Evolutionary conservation across 2,888 invertebrate genomes (phyloP).

Genomic region (Thyatira batis): DNA sequence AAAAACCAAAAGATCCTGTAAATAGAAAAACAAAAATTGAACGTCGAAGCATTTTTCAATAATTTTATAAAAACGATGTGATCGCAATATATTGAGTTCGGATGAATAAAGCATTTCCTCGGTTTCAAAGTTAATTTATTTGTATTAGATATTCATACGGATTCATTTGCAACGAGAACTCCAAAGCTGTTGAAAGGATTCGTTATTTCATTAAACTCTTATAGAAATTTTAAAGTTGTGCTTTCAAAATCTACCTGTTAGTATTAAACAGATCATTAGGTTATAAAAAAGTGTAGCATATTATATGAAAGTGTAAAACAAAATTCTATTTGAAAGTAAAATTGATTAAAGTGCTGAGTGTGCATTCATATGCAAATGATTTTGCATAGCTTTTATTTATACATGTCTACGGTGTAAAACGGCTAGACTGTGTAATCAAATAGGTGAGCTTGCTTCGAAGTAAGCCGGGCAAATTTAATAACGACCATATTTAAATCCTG

Average conservation of each 20-base stretch:
- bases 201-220: conserved; percentile 10
- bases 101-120: conserved; percentile 24
- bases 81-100: conserved; percentile 5
- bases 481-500: neutral
- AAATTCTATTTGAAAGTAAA: conserved; percentile 29
- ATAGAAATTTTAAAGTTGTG: neutral
- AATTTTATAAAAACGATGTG: conserved; percentile 10
- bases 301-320: neutral
- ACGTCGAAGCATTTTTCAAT: conserved; percentile 35
- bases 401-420: conserved; percentile 18
- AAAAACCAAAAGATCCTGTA: neutral
- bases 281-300: neutral
- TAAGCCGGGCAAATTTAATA: neutral
- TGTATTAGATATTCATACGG: conserved; percentile 35
- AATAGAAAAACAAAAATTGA: conserved; percentile 5
- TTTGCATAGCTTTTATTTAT: conserved; percentile 16
- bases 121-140: conserved; percentile 43
- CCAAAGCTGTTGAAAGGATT: conserved; percentile 25
- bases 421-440: conserved; percentile 15
- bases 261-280: too few species aligned
- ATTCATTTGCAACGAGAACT: conserved; percentile 32
- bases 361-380: conserved; percentile 27
- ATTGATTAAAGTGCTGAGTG: conserved; percentile 25
- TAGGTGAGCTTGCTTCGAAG: neutral
- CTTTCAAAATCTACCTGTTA: neutral